Base-by-base conservation (phyloP, 2,113 vertebrate species). In the Ia io region DNA sequence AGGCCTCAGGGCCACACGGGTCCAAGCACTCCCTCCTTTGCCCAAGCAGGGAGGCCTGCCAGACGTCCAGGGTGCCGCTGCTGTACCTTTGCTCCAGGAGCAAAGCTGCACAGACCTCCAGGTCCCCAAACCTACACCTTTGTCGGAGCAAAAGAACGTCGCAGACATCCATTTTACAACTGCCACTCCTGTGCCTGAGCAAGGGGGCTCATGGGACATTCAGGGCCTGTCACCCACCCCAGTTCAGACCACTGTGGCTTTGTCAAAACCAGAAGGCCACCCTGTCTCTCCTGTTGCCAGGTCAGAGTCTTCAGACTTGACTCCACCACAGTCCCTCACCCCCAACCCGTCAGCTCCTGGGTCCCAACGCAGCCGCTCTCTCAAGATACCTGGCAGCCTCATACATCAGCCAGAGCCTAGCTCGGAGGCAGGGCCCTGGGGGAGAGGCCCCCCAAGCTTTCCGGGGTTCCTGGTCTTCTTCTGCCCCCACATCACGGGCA, bases 331-430 rank as follows among this genome's bases (percentile, higher is more conserved):
- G 95, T 20, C 97, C 96, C 37, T 88, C 95, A 0, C 97, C 65
- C 20, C 97, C 93, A 0, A 96, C 96, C 0, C 94, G 87, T 71
- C 93, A 95, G 51, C 97, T 97, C 88, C 92, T 98, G 18, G 98
- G 98, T 23, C 96, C 98, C 42, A 91, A 59, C 8, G 92, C 98
- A 28, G 93, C 98, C 1, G 93, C 98, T 5, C 98, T 99, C 16
- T 98, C 98, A 3, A 98, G 98, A 86, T 99, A 99, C 47, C 96
- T 99, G 47, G 99, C 99, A 2, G 99, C 99, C 12, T 99, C 99
- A 17, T 99, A 98, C 65, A 99, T 99, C 92, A 99, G 98, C 78
- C 99, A 99, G 96, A 99, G 98, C 65, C 97, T 99, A 92, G 98
- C 99, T 2, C 98, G 97, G 85, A 98, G 97, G 78, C 98, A 97